A percentile compares a stretch with the other conserved stretches of the same genome.
Conservation (phyloP, 2,113 vertebrate species). For the Cyprinodon variegatus region DNA sequence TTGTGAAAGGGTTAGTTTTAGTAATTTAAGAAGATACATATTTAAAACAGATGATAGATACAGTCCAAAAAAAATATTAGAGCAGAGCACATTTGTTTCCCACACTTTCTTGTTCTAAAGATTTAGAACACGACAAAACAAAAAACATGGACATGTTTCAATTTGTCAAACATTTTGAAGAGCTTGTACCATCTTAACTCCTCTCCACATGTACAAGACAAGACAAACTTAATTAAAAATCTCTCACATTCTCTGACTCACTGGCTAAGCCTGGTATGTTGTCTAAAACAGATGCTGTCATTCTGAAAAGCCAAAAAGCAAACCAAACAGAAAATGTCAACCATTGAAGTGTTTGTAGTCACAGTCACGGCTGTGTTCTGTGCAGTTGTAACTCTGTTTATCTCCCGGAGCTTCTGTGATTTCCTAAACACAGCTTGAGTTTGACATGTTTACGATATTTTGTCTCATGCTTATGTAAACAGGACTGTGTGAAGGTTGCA, state of each 20-base stretch:
- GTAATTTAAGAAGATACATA: too few species aligned
- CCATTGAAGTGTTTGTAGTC: constrained; percentile 12
- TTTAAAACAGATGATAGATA: too few species aligned
- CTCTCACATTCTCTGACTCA: neutral
- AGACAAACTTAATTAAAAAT: neutral
- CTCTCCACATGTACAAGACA: neutral
- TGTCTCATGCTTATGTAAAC: constrained; percentile 2
- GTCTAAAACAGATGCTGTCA: neutral
- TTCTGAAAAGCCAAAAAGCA: neutral
- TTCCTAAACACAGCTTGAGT: constrained; percentile 22
- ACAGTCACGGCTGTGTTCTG: constrained; percentile 14
- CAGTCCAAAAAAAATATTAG: too few species aligned
- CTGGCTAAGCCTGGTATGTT: neutral
- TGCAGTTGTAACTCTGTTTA: constrained; percentile 8
- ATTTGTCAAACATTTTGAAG: neutral
- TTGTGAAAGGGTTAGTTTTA: too few species aligned
- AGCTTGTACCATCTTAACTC: neutral
- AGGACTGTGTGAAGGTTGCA: neutral
- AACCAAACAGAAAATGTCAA: constrained; percentile 6
- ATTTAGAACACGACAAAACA: too few species aligned
- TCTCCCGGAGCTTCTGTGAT: constrained; percentile 18
- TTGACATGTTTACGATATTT: constrained; percentile 23
- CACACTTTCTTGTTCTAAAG: too few species aligned
- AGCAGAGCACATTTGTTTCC: too few species aligned
- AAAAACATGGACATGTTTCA: too few species aligned